These are phyloP conservation scores for Poecilobothrus nobilitatus DNA, from an alignment of 2,888 invertebrate species.

Conservation along the genomic window DNA sequence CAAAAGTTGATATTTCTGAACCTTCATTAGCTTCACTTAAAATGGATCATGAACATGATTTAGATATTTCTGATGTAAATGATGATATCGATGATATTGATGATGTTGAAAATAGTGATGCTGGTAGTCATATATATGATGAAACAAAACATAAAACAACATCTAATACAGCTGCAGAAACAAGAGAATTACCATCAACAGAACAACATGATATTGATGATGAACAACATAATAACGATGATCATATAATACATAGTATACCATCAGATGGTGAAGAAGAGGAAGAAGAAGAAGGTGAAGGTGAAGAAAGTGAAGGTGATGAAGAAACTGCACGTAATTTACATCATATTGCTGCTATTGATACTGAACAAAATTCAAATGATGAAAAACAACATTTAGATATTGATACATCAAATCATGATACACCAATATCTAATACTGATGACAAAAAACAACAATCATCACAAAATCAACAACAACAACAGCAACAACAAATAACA, in stretches of 20 bases:
- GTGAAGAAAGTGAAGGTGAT: slow-evolving; percentile 15
- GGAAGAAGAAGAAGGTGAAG: slow-evolving; percentile 17
- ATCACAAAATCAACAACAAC: background rate
- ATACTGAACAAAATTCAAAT: slow-evolving; percentile 19
- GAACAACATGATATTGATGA: slow-evolving; percentile 6
- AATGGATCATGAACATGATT: slow-evolving; percentile 31
- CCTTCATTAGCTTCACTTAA: slow-evolving; percentile 37
- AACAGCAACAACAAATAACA: slow-evolving; percentile 19
- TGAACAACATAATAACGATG: slow-evolving; percentile 11
- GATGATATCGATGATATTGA: slow-evolving; percentile 5
- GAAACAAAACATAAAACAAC: background rate
- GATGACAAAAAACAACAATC: slow-evolving; percentile 16
- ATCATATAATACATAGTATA: slow-evolving; percentile 11
- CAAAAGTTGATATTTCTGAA: slow-evolving; percentile 23
- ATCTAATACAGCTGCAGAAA: background rate
- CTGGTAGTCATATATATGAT: background rate
- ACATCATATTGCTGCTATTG: slow-evolving; percentile 18
- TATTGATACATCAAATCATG: background rate
- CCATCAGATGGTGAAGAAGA: background rate
- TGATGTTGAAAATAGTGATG: background rate
- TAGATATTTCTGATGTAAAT: slow-evolving; percentile 21
- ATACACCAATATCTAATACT: background rate
- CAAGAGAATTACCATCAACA: slow-evolving; percentile 8
- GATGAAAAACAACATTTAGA: slow-evolving; percentile 11
- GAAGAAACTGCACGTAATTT: slow-evolving; percentile 8